phyloP scores from a whole-genome alignment of 2,797 vertebrate species.

The Lepilemur ruficaudatus region DNA sequence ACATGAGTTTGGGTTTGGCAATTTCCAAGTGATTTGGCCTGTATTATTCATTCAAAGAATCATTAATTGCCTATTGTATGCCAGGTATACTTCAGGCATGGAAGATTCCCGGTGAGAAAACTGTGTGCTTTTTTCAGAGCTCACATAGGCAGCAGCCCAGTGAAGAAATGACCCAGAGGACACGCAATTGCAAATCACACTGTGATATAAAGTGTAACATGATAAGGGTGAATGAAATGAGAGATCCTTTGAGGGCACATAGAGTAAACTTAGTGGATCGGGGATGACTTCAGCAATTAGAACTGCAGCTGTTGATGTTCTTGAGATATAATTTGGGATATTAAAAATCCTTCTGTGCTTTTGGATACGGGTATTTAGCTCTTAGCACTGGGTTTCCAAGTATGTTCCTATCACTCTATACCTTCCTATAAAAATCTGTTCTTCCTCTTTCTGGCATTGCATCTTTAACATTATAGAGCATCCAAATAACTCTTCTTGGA shows the following conservation, averaged over 20 bases:
- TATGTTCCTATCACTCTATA: background rate
- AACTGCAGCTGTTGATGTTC: background rate
- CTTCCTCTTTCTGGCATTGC: background rate
- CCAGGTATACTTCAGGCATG: background rate
- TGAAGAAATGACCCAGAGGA: background rate
- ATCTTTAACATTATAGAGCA: background rate
- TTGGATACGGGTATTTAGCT: background rate
- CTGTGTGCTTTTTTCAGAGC: background rate
- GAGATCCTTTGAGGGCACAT: background rate
- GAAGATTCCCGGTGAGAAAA: background rate
- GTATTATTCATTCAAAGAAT: background rate
- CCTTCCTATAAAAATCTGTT: background rate
- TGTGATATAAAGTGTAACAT: background rate
- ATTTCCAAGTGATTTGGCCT: background rate
- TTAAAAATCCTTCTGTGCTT: slow-evolving; percentile 6
- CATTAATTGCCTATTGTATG: background rate
- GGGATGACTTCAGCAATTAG: background rate
- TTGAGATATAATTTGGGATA: background rate
- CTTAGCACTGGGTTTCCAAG: background rate
- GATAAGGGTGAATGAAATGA: background rate
- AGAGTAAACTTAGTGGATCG: background rate
- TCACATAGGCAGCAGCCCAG: background rate
- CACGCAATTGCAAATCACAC: background rate
- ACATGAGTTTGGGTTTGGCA: background rate
- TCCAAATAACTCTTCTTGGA: slow-evolving; percentile 14